phyloP scores from a whole-genome alignment of 1,140 invertebrate species.

The Acromyrmex echinatior region DNA sequence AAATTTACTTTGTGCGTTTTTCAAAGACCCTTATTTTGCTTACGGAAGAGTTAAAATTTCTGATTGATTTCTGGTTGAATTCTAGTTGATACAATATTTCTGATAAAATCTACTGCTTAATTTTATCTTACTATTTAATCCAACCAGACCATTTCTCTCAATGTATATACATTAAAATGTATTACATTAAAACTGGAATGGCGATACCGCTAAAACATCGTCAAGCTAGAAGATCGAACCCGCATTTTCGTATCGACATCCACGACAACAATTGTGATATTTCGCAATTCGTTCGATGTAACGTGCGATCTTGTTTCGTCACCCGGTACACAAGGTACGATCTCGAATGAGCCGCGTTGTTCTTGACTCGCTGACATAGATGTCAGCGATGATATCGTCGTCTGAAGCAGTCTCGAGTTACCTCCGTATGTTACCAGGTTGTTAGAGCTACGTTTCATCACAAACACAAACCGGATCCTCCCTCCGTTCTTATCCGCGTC shows the following conservation, averaged over 20 bases:
- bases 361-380: constrained; percentile 82
- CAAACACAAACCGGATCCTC: constrained; percentile 72
- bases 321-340: constrained; percentile 65
- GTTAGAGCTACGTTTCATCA: constrained; percentile 79
- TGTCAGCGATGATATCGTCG: constrained; percentile 83
- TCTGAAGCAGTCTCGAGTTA: constrained; percentile 81
- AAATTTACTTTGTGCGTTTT: too few species aligned
- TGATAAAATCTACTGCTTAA: too few species aligned
- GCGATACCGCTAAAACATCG: background rate
- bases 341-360: constrained; percentile 63
- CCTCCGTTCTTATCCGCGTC: constrained; percentile 62
- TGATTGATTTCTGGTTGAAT: too few species aligned
- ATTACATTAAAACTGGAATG: background rate
- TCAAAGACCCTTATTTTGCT: too few species aligned
- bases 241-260: background rate
- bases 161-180: too few species aligned
- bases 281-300: constrained; percentile 8
- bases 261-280: background rate
- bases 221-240: background rate
- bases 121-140: too few species aligned
- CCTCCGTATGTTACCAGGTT: constrained; percentile 76
- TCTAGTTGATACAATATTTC: too few species aligned
- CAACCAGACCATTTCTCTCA: too few species aligned
- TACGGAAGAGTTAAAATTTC: too few species aligned
- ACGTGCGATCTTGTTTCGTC: constrained; percentile 51